Conservation (phyloP, 2,113 vertebrate genomes). For the Hypomesus transpacificus region DNA sequence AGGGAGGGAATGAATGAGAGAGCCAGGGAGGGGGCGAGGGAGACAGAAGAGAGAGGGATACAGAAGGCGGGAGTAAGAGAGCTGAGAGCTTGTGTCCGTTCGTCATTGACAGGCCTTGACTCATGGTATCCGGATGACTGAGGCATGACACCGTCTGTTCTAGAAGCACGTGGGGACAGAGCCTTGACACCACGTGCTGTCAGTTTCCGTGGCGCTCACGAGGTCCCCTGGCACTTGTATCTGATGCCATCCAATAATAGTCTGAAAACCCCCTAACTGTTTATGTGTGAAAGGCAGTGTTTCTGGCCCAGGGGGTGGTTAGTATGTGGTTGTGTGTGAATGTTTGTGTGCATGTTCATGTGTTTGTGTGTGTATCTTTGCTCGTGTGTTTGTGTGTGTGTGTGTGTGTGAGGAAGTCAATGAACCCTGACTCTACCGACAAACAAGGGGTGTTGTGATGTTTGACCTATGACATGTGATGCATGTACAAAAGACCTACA, state of each 20-base stretch:
- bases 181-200: too few species aligned
- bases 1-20: too few species aligned
- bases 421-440: too few species aligned
- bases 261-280: background rate
- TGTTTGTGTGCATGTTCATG: background rate
- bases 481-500: too few species aligned
- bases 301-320: background rate
- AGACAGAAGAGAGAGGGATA: background rate
- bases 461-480: too few species aligned
- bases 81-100: slow-evolving; percentile 32
- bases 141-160: slow-evolving; percentile 8
- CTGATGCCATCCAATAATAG: background rate
- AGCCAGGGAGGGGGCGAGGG: too few species aligned
- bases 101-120: slow-evolving; percentile 28
- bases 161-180: too few species aligned
- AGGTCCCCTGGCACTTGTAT: background rate
- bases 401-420: too few species aligned
- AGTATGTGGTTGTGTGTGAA: background rate
- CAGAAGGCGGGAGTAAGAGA: slow-evolving; percentile 24
- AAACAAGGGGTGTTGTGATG: too few species aligned
- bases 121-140: slow-evolving; percentile 3
- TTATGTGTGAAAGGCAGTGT: background rate
- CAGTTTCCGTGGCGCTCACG: too few species aligned
- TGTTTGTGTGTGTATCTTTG: too few species aligned
- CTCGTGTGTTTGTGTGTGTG: too few species aligned